Conservation (phyloP, 2,888 invertebrate genomes). For the Oxycera nigricornis region DNA sequence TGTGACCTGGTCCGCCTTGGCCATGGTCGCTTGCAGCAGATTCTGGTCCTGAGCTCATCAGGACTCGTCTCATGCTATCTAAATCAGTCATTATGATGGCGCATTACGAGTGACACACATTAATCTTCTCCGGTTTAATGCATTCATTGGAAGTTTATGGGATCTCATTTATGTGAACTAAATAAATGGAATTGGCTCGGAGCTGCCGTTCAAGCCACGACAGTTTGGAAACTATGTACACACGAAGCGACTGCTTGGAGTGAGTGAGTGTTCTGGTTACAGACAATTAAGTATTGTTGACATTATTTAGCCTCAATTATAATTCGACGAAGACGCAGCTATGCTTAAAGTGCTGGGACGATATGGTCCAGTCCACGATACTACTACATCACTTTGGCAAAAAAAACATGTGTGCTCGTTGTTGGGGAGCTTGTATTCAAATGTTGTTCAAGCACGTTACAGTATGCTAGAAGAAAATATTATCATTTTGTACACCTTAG, state of each 20-base stretch:
- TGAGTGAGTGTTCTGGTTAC: neutral
- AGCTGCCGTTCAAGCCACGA: neutral
- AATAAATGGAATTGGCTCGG: neutral
- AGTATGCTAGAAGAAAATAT: no score
- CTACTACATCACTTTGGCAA: no score
- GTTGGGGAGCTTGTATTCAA: no score
- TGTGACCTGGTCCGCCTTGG: neutral
- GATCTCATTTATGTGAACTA: neutral
- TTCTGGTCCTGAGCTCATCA: neutral
- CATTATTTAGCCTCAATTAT: constrained; percentile 41
- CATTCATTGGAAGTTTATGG: neutral
- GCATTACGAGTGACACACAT: neutral
- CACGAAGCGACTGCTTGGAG: neutral
- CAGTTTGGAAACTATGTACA: neutral
- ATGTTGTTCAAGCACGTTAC: no score
- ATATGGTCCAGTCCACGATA: no score
- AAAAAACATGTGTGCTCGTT: no score
- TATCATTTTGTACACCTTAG: no score
- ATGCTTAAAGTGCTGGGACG: neutral
- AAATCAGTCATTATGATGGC: constrained; percentile 14
- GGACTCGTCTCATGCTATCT: neutral
- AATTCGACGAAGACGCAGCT: neutral
- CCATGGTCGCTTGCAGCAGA: neutral
- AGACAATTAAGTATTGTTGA: constrained; percentile 39
- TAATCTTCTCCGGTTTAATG: constrained; percentile 10